Evolutionary conservation across 1,140 invertebrate species (phyloP), one percentile per base, ranked within the genome.

Genomic region (Macrocentrus cingulum): DNA sequence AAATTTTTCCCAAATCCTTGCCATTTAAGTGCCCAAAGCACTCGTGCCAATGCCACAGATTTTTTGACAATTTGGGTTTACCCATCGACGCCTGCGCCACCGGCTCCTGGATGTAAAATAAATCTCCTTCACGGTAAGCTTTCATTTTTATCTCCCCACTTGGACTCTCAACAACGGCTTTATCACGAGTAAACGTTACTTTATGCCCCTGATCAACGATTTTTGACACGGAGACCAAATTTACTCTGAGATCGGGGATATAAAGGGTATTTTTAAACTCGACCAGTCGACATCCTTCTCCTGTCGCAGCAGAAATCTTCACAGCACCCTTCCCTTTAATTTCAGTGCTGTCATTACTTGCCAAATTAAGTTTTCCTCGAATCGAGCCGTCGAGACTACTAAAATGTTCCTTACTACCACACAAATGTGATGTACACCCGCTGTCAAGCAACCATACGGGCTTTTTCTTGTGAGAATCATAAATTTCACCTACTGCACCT

Each of bases 11-110:
- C 9, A 61, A 46, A 46, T 61, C 59, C 3, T 19, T 18, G 9
- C 5, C 22, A 20, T 62, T 60, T n/a, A 56, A 15, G 39, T 63
- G 61, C 6, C 53, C 54, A 5, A 63, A 7, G 1, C 57, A 37
- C 6, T 60, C 18, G 34, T 63, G 61, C 58, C 61, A 63, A 18
- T 32, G 1, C 48, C 48, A 8, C 11, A 32, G 7, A 4, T 18
- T 22, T 9, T 11, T 42, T 9, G 15, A 15, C 48, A 7, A 29
- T 5, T 9, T 29, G 25, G n/a, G n/a, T n/a, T n/a, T n/a, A n/a
- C n/a, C 25, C 9, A 19, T 13, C 18, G 22, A 16, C 13, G 18
- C 7, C 3, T 16, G 13, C 2, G 42, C 36, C 11, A 2, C 11
- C 6, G 23, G 29, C 41, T 50, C 46, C 1, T 16, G 46, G 7